Percentiles rank a stretch among this genome's conserved stretches.
Evolutionary conservation across 1,140 invertebrate species (phyloP).

Genomic region (Vollenhovia emeryi): DNA sequence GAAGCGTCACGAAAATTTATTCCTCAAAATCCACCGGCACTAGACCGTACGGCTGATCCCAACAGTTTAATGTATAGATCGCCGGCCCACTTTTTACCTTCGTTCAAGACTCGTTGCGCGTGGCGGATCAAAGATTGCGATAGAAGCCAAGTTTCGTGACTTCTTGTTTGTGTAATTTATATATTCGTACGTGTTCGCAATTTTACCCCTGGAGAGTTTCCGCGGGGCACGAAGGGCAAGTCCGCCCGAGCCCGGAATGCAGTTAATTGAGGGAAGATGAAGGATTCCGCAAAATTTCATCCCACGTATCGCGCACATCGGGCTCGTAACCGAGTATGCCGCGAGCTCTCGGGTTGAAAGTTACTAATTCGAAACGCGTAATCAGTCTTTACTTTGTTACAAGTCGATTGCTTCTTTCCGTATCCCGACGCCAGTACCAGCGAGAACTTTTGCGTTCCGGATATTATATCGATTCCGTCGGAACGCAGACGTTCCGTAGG

Average conservation of each 20-base stretch:
- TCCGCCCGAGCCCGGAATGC: background rate
- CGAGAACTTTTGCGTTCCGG: background rate
- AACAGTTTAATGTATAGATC: slow-evolving; percentile 37
- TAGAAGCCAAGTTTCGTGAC: slow-evolving; percentile 47
- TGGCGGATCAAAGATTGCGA: slow-evolving; percentile 8
- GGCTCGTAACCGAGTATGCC: background rate
- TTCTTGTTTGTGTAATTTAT: slow-evolving; percentile 34
- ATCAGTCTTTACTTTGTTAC: slow-evolving; percentile 8
- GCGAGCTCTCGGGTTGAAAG: background rate
- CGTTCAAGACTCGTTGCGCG: slow-evolving; percentile 3
- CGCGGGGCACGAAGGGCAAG: background rate
- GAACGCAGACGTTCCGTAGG: background rate
- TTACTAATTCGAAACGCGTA: slow-evolving; percentile 23
- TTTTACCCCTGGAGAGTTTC: background rate
- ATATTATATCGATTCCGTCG: background rate
- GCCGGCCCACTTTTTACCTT: slow-evolving; percentile 35
- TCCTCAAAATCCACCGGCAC: slow-evolving; percentile 27
- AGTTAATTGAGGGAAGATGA: slow-evolving; percentile 37
- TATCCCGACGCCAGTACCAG: background rate
- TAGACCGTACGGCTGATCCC: background rate
- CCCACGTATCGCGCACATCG: background rate
- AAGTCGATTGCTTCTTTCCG: background rate
- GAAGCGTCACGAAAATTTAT: slow-evolving; percentile 53
- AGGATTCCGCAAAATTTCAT: slow-evolving; percentile 7
- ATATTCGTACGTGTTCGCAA: slow-evolving; percentile 16